Evolutionary conservation across 2,113 vertebrate genomes (phyloP).

Genomic region (Glaucidium brasilianum): DNA sequence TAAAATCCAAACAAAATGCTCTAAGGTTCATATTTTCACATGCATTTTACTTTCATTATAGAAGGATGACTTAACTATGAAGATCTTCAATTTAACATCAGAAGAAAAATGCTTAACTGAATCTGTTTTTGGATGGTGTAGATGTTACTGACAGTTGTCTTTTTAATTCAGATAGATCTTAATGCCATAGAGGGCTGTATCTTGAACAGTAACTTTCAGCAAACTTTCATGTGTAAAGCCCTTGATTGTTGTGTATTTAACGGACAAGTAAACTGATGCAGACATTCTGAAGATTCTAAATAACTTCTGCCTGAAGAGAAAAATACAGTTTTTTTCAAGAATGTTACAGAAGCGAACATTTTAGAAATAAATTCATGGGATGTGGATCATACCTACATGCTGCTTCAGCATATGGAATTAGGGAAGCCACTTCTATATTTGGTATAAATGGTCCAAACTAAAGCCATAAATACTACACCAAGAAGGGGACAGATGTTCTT

Average conservation of each 20-base stretch:
- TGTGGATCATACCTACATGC: background rate
- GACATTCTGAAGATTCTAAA: background rate
- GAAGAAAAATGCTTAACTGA: background rate
- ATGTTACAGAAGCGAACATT: background rate
- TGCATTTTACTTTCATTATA: background rate
- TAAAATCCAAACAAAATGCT: background rate
- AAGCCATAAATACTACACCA: background rate
- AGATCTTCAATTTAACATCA: background rate
- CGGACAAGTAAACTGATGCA: background rate
- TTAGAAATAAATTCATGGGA: background rate
- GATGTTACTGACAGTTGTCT: background rate
- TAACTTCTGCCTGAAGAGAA: background rate
- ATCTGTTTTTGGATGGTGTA: background rate
- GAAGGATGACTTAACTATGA: background rate
- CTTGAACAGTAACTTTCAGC: background rate
- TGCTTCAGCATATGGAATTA: slow-evolving; percentile 21
- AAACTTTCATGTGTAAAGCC: background rate
- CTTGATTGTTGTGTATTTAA: background rate
- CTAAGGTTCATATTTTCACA: background rate
- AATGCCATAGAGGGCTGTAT: background rate
- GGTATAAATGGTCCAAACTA: background rate
- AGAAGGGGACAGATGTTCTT: background rate
- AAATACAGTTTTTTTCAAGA: background rate
- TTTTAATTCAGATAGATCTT: background rate
- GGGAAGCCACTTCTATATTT: background rate